Conservation (phyloP, 2,888 invertebrate genomes). For the Ptilodon capucinus region DNA sequence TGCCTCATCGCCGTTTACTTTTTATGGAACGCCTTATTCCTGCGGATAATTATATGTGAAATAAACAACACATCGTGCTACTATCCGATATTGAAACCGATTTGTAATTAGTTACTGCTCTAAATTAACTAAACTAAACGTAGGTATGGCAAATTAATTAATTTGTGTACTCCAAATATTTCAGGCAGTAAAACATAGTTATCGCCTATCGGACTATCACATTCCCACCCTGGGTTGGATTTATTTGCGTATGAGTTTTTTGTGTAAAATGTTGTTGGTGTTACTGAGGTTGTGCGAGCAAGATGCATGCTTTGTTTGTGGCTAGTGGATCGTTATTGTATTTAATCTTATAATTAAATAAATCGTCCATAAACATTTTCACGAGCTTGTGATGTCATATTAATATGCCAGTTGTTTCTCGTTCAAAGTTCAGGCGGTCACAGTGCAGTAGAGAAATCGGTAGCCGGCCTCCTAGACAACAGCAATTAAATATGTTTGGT, state of each 20-base stretch:
- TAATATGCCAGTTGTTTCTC: not conserved
- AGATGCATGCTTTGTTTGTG: too few relatives aligned
- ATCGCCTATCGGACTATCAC: too few relatives aligned
- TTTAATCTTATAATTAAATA: too few relatives aligned
- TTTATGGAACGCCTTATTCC: conserved; percentile 36
- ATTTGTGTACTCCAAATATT: too few relatives aligned
- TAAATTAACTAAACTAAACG: conserved; percentile 15
- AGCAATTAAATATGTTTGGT: conserved; percentile 34
- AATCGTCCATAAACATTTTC: too few relatives aligned
- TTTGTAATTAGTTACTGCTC: not conserved
- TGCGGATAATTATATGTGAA: conserved; percentile 27
- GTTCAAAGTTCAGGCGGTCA: not conserved
- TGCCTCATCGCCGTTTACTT: conserved; percentile 54
- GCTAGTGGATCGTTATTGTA: too few relatives aligned
- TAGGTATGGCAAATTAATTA: not conserved
- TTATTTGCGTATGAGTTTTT: too few relatives aligned
- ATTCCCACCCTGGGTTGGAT: too few relatives aligned
- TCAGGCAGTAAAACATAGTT: too few relatives aligned
- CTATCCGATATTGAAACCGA: conserved; percentile 26
- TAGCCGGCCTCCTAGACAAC: conserved; percentile 23
- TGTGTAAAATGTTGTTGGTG: too few relatives aligned
- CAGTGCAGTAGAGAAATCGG: too few relatives aligned
- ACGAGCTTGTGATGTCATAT: not conserved
- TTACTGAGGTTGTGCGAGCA: too few relatives aligned
- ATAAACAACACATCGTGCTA: conserved; percentile 29